Evolutionary conservation across 2,797 vertebrate species (phyloP), one percentile per base, ranked within the genome.

Genomic region (Danio kyathit): DNA sequence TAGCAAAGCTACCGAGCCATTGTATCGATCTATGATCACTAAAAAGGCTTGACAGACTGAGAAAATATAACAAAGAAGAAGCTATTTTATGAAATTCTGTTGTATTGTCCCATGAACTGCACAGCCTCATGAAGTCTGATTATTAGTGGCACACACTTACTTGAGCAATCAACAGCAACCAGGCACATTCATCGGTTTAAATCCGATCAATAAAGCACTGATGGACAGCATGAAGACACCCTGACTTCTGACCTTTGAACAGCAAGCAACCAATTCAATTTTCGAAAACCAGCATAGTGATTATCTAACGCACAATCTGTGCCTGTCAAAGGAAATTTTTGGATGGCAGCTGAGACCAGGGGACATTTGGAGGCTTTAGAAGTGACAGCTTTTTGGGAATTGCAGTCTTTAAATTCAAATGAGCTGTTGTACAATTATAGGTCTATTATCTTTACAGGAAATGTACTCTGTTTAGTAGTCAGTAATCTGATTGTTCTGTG

Each of bases 1-100:
- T 57, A 67, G 63, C 21, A 29, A 14, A 8, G 11, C 2, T 12
- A 29, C 44, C 17, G 5, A 49, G 54, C 13, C 7, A 19, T 44
- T 19, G 11, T 70, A 79, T 71, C 79, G 66, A 79, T 79, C n/a
- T 4, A 0, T 61, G 64, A 77, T 44, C 10, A 46, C 21, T 59
- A 65, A 69, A 49, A 64, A 17, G 43, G 54, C 60, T 65, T 64
- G 65, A 64, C 6, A 52, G 74, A 54, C 17, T 57, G 12, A 29
- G 29, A 29, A 3, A 29, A 48, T 13, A 57, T 77, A 48, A 67
- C 43, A 49, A 51, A 40, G n/a, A 61, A 61, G 13, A 71, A 71
- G 17, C 38, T 70, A 41, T 51, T 21, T 51, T 12, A 71, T 79
- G n/a, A 43, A 43, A 44, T 41, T 41, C 14, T 41, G 5, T 19